phyloP scores from a whole-genome alignment of 2,113 vertebrate species.

The Pithys albifrons region DNA sequence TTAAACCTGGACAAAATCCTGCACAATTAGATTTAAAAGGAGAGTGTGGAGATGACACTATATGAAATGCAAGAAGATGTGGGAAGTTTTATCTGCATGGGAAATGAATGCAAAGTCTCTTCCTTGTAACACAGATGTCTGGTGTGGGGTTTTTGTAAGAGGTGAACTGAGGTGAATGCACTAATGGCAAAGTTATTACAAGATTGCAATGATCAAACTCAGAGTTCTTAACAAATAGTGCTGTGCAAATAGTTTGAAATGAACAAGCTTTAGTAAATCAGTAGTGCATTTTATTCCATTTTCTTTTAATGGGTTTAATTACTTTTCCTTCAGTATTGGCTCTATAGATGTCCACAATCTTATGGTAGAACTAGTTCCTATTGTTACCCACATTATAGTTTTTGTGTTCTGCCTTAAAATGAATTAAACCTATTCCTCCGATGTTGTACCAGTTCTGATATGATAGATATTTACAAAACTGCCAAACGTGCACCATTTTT shows the following conservation, averaged over 20 bases:
- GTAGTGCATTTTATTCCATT: background rate
- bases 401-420: background rate
- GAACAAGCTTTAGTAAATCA: background rate
- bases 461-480: background rate
- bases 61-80: background rate
- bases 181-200: background rate
- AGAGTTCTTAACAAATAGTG: background rate
- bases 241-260: background rate
- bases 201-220: background rate
- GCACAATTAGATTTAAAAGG: background rate
- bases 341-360: background rate
- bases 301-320: background rate
- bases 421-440: background rate
- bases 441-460: background rate
- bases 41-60: background rate
- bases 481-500: background rate
- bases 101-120: background rate
- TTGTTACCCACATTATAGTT: background rate
- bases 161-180: background rate
- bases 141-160: rapidly evolving
- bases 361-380: background rate
- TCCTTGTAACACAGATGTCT: background rate
- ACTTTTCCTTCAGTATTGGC: background rate
- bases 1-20: background rate
- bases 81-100: background rate